phyloP scores from a whole-genome alignment of 2,888 invertebrate genomes.

The Luperina testacea region DNA sequence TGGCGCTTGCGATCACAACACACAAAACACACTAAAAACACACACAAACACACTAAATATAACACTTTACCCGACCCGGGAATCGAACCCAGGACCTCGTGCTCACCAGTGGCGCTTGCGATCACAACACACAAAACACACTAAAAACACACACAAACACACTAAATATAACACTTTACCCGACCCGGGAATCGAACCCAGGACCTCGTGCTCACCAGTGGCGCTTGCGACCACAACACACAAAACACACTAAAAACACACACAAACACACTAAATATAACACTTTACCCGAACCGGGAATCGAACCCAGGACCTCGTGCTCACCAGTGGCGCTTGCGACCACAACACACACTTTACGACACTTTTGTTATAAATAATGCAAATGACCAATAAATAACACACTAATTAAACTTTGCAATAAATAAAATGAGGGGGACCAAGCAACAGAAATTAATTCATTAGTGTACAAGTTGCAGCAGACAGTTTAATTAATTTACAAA shows the following conservation, averaged over 20 bases:
- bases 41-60: not conserved
- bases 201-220: too few relatives aligned
- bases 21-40: too few relatives aligned
- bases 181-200: too few relatives aligned
- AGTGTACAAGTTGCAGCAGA: slow-evolving; percentile 70
- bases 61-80: not conserved
- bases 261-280: not conserved
- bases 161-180: not conserved
- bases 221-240: too few relatives aligned
- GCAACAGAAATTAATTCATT: slow-evolving; percentile 54
- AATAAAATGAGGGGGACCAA: slow-evolving; percentile 17
- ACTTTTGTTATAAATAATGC: not conserved
- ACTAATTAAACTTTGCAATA: slow-evolving; percentile 26
- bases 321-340: not conserved
- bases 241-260: too few relatives aligned
- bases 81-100: not conserved
- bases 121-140: not conserved
- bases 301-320: not conserved
- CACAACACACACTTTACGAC: not conserved
- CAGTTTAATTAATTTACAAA: slow-evolving; percentile 78
- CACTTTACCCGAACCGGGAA: not conserved
- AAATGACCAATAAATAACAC: slow-evolving; percentile 12
- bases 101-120: not conserved
- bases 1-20: too few relatives aligned
- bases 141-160: too few relatives aligned